A percentile compares a stretch with the other conserved stretches of the same genome.
phyloP scores from a whole-genome alignment of 30 jellyfish, hydroid and myxozoan genomes.

The Hydractinia symbiolongicarpus region DNA sequence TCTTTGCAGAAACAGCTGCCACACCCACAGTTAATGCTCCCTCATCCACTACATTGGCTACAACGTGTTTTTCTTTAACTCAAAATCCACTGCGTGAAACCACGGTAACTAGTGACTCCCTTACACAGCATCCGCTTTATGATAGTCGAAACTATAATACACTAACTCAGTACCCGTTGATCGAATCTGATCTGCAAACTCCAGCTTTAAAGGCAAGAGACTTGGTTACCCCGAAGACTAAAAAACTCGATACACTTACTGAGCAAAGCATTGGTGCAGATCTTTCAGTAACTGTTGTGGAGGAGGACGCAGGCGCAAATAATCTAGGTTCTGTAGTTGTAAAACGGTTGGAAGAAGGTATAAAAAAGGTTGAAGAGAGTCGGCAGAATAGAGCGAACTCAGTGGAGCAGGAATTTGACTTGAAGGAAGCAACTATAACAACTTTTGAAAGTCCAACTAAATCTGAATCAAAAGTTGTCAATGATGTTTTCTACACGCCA shows the following conservation, averaged over 20 bases:
- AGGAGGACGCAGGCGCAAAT: background rate
- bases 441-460: slow-evolving; percentile 30
- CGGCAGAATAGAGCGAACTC: background rate
- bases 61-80: too few relatives aligned
- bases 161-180: slow-evolving; percentile 25
- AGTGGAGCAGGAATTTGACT: slow-evolving; percentile 9
- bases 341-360: background rate
- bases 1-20: too few relatives aligned
- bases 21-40: too few relatives aligned
- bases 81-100: too few relatives aligned
- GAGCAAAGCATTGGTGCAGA: background rate
- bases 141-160: slow-evolving; percentile 13
- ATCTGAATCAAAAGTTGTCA: background rate
- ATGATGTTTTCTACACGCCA: slow-evolving; percentile 5
- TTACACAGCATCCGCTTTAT: slow-evolving; percentile 27
- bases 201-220: background rate
- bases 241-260: background rate
- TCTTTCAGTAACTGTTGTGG: background rate
- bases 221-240: too few relatives aligned
- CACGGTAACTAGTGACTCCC: background rate
- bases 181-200: background rate
- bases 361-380: background rate
- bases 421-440: slow-evolving; percentile 23
- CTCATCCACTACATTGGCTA: too few relatives aligned
- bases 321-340: background rate